phyloP scores from a whole-genome alignment of 2,888 invertebrate genomes.

The Pristionchus mayeri region DNA sequence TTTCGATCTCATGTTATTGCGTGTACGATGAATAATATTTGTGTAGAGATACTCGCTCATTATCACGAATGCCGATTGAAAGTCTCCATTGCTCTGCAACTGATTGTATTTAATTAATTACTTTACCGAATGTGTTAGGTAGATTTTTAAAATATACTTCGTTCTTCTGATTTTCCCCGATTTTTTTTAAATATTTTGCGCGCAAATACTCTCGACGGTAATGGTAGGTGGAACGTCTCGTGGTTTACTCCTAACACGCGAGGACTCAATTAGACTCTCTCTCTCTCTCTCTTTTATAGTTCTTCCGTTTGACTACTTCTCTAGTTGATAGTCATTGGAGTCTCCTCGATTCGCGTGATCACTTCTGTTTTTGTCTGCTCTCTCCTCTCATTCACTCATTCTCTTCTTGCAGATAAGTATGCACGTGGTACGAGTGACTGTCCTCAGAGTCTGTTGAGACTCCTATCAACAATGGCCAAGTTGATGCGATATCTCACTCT shows the following conservation, averaged over 20 bases:
- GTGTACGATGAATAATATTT: background rate
- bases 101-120: background rate
- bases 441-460: background rate
- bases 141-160: background rate
- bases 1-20: background rate
- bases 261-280: too few relatives aligned
- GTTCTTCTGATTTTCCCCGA: background rate
- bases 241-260: too few relatives aligned
- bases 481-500: conserved; percentile 44
- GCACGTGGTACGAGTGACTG: background rate
- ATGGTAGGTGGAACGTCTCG: too few relatives aligned
- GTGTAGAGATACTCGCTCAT: background rate
- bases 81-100: background rate
- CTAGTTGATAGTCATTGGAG: background rate
- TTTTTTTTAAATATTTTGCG: background rate
- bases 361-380: background rate
- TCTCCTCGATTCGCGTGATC: background rate
- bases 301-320: too few relatives aligned
- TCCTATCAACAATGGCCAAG: conserved; percentile 33
- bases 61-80: background rate
- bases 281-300: background rate
- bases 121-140: background rate
- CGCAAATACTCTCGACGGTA: background rate
- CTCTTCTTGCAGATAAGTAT: background rate
- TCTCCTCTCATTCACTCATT: background rate